Conservation (phyloP, 2,113 vertebrate species). For the Reinhardtius hippoglossoides region DNA sequence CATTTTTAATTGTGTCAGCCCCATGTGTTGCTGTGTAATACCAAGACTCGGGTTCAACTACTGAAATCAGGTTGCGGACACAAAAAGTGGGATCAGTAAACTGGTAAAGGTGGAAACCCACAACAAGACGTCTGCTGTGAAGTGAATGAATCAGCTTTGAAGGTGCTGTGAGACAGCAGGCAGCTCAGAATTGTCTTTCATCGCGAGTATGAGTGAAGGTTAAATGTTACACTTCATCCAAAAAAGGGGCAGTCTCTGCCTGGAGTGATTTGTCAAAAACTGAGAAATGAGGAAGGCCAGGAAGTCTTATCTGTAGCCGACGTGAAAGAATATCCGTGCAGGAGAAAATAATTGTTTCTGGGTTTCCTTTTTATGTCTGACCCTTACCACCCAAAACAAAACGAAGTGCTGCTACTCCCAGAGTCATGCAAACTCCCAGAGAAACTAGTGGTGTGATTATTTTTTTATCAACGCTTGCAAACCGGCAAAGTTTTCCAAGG, state of each 20-base stretch:
- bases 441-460: conserved; percentile 27
- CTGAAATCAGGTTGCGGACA: not conserved
- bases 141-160: not conserved
- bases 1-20: not conserved
- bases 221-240: conserved; percentile 1
- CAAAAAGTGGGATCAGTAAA: not conserved
- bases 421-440: not conserved
- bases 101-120: not conserved
- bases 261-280: conserved; percentile 6
- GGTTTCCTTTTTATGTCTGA: conserved; percentile 19
- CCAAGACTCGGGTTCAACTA: not conserved
- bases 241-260: not conserved
- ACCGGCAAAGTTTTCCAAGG: conserved; percentile 60
- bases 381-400: conserved; percentile 25
- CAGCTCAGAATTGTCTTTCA: not conserved
- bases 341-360: conserved; percentile 40
- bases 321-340: conserved; percentile 19
- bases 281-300: not conserved
- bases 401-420: conserved; percentile 24
- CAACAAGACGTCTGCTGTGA: not conserved
- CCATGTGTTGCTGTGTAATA: not conserved
- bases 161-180: not conserved
- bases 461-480: conserved; percentile 34
- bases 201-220: conserved; percentile 9
- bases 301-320: conserved; percentile 13